Evolutionary conservation across 2,113 vertebrate genomes (phyloP).

Genomic region (Poecilia latipinna): DNA sequence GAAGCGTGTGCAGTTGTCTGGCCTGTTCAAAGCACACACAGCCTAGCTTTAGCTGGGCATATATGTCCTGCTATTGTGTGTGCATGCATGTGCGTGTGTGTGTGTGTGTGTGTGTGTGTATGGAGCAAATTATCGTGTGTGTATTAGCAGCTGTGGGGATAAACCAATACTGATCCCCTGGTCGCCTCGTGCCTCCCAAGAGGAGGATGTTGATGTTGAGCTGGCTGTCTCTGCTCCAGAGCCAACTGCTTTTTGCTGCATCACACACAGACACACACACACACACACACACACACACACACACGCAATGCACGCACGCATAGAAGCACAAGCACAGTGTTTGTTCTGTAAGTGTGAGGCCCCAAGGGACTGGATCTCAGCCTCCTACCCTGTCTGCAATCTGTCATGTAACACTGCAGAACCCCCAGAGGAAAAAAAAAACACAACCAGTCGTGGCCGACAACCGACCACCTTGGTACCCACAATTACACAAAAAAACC

Average conservation of each 20-base stretch:
- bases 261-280: conserved; percentile 55
- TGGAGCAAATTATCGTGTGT: conserved; percentile 35
- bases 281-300: conserved; percentile 14
- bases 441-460: conserved; percentile 59
- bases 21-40: conserved; percentile 35
- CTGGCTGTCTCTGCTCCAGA: conserved; percentile 71
- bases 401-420: conserved; percentile 78
- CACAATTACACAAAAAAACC: conserved; percentile 42
- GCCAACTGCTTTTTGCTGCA: conserved; percentile 70
- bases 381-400: conserved; percentile 75
- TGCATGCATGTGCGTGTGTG: not conserved
- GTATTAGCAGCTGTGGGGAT: conserved; percentile 73
- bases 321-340: conserved; percentile 48
- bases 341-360: conserved; percentile 79
- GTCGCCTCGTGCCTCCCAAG: conserved; percentile 72
- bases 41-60: conserved; percentile 36
- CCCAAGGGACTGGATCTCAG: conserved; percentile 73
- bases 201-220: conserved; percentile 78
- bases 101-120: conserved; percentile 7
- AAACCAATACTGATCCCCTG: conserved; percentile 76
- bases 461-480: conserved; percentile 59
- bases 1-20: conserved; percentile 21
- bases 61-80: not conserved
- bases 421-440: conserved; percentile 64
- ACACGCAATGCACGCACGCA: not conserved